Evolutionary conservation across 1,140 invertebrate species (phyloP).

Genomic region (Leptopilina boulardi): DNA sequence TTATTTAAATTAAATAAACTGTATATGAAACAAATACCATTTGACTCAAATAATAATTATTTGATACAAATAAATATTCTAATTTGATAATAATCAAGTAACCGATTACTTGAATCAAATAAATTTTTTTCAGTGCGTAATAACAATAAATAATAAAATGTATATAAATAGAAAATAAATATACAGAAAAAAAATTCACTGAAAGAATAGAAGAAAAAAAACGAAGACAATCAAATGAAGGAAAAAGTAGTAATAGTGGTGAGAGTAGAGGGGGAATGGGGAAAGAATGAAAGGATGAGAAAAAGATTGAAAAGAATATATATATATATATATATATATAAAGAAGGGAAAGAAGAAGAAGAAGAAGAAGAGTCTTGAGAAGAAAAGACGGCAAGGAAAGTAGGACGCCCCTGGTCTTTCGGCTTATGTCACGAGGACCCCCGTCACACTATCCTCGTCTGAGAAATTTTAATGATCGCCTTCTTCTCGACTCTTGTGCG

Average conservation of each 20-base stretch:
- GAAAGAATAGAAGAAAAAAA: not conserved
- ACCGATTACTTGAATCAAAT: too few relatives aligned
- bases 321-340: too few relatives aligned
- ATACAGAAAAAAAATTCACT: not conserved
- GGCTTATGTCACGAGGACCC: slow-evolving; percentile 56
- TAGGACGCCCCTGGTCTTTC: slow-evolving; percentile 63
- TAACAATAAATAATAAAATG: too few relatives aligned
- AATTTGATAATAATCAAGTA: too few relatives aligned
- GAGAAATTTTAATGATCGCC: slow-evolving; percentile 68
- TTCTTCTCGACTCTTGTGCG: slow-evolving; percentile 54
- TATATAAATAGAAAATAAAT: too few relatives aligned
- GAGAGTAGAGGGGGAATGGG: slow-evolving; percentile 27
- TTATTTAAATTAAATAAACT: too few relatives aligned
- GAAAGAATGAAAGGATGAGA: slow-evolving; percentile 39
- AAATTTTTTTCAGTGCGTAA: too few relatives aligned
- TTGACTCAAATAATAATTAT: too few relatives aligned
- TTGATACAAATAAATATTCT: too few relatives aligned
- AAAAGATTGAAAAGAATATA: slow-evolving; percentile 29
- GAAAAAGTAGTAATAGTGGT: slow-evolving; percentile 1
- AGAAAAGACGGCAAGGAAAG: slow-evolving; percentile 53
- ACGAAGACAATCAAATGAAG: not conserved
- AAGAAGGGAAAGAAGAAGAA: not conserved
- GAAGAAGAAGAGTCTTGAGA: slow-evolving; percentile 32
- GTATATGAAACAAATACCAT: too few relatives aligned
- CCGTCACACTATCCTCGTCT: slow-evolving; percentile 54